Conservation (phyloP, 2,113 vertebrate genomes). For the Stigmatopora nigra region DNA sequence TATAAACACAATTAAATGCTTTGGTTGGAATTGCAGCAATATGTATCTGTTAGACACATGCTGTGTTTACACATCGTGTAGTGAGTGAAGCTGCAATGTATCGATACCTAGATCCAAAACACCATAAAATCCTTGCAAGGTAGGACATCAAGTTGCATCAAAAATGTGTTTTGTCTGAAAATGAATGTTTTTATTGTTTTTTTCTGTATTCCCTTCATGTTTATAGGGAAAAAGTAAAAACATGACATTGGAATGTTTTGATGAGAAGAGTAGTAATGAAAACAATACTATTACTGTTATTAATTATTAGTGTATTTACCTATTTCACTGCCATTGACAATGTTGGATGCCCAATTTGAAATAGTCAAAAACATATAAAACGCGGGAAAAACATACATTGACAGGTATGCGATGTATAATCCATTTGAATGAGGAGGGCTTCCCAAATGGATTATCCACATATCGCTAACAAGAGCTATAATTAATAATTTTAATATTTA, state of each 20-base stretch:
- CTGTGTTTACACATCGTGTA: conserved; percentile 55
- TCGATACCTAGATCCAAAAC: conserved; percentile 47
- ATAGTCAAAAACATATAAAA: too few species aligned
- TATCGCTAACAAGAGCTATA: too few species aligned
- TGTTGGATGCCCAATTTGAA: too few species aligned
- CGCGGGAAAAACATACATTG: too few species aligned
- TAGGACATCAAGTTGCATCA: conserved; percentile 34
- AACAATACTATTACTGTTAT: too few species aligned
- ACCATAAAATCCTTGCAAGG: conserved; percentile 41
- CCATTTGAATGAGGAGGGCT: too few species aligned
- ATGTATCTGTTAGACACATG: conserved; percentile 38
- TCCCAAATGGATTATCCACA: too few species aligned
- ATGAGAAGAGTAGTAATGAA: neutral
- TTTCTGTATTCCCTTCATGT: conserved; percentile 23
- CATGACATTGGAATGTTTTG: neutral
- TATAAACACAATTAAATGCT: conserved; percentile 58
- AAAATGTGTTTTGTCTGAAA: conserved; percentile 36
- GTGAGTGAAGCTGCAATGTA: conserved; percentile 49
- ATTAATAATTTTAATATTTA: too few species aligned
- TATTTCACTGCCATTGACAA: too few species aligned
- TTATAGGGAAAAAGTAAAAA: neutral
- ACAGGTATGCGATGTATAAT: too few species aligned
- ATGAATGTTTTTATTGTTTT: neutral
- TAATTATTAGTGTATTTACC: conserved; percentile 12
- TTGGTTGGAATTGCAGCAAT: conserved; percentile 47